Conservation (phyloP, 2,113 vertebrate genomes). For the Ceyx cyanopectus region DNA sequence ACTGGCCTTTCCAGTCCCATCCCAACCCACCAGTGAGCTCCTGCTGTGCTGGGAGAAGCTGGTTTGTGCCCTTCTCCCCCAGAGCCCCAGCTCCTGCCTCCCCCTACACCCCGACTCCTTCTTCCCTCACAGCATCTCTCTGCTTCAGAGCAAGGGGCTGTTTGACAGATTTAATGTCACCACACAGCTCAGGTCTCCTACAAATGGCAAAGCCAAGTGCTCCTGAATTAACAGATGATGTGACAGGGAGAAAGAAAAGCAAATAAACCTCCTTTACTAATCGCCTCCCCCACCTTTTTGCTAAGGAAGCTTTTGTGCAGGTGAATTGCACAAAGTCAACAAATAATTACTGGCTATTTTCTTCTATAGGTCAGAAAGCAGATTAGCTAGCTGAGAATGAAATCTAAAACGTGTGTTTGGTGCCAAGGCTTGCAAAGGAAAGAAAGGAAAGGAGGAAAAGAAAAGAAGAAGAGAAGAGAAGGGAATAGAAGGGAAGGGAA, state of each 20-base stretch:
- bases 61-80: not conserved
- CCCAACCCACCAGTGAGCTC: accelerated
- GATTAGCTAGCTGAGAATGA: not conserved
- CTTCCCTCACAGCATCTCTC: not conserved
- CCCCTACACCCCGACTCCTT: accelerated
- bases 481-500: not conserved
- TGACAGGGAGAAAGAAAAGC: not conserved
- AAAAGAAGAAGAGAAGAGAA: not conserved
- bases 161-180: not conserved
- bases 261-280: not conserved
- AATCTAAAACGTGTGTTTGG: not conserved
- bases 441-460: not conserved
- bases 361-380: conserved; percentile 15
- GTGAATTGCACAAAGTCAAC: not conserved
- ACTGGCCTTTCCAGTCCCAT: not conserved
- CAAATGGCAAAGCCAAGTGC: not conserved
- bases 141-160: accelerated
- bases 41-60: not conserved
- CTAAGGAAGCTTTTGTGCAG: not conserved
- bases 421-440: not conserved
- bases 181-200: not conserved
- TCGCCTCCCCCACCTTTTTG: not conserved
- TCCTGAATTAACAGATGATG: not conserved
- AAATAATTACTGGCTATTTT: conserved; percentile 25
- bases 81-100: not conserved